Conservation (phyloP, 2,113 vertebrate genomes). For the Balaeniceps rex region DNA sequence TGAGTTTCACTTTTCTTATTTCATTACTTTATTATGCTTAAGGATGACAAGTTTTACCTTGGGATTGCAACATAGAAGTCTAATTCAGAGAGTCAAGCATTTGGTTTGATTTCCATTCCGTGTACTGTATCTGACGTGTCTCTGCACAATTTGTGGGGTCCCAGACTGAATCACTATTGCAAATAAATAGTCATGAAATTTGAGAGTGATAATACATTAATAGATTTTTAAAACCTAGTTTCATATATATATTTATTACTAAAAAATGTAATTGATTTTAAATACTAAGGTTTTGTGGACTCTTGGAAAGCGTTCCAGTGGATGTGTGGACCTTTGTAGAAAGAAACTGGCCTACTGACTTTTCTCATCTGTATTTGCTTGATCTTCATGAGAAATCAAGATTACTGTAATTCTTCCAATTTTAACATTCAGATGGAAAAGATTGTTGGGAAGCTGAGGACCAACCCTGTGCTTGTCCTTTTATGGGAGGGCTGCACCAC, state of each 20-base stretch:
- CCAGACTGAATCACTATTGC: neutral
- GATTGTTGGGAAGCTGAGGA: neutral
- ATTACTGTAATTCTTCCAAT: neutral
- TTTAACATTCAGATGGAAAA: neutral
- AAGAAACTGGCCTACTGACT: neutral
- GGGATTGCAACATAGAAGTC: neutral
- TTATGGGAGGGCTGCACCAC: neutral
- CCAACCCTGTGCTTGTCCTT: neutral
- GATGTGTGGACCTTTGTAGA: neutral
- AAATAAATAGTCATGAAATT: neutral
- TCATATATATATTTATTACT: neutral
- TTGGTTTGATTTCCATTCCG: neutral
- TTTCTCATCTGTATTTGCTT: neutral
- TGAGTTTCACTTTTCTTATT: neutral
- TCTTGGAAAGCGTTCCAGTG: neutral
- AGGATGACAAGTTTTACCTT: neutral
- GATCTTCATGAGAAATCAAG: neutral
- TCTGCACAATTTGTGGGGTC: neutral
- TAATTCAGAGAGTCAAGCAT: neutral
- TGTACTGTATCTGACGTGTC: neutral
- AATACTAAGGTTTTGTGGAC: neutral
- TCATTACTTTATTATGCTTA: neutral
- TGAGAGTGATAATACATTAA: neutral
- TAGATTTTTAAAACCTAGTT: neutral
- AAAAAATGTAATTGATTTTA: neutral